phyloP scores from a whole-genome alignment of 2,797 vertebrate genomes.

The Cheirogaleus major region DNA sequence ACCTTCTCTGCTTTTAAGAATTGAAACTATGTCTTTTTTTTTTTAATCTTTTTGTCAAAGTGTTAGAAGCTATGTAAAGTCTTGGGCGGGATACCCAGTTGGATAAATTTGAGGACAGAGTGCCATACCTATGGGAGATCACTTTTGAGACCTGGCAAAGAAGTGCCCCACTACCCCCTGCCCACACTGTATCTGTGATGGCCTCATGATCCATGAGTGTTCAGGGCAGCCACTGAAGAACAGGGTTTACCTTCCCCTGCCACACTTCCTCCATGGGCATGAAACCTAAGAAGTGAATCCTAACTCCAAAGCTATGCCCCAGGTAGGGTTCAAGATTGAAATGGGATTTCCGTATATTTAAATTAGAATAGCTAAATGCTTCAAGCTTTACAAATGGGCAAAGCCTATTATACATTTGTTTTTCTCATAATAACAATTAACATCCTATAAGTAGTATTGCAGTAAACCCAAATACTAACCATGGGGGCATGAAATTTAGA shows the following conservation, averaged over 20 bases:
- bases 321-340: not conserved
- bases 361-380: not conserved
- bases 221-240: not conserved
- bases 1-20: not conserved
- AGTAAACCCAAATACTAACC: constrained; percentile 10
- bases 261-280: not conserved
- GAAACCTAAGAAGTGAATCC: not conserved
- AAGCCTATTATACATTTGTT: not conserved
- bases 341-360: not conserved
- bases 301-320: not conserved
- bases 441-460: not conserved
- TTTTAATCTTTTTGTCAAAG: not conserved
- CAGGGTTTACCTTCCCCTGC: not conserved
- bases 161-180: not conserved
- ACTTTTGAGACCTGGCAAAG: not conserved
- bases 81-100: not conserved
- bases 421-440: not conserved
- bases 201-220: not conserved
- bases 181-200: not conserved
- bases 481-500: not conserved
- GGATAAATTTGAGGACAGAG: not conserved
- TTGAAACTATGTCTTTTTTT: not conserved
- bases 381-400: not conserved
- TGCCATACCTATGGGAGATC: not conserved
- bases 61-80: not conserved